Evolutionary conservation across 2,797 vertebrate genomes (phyloP).

Genomic region (Gymnopithys bicolor): DNA sequence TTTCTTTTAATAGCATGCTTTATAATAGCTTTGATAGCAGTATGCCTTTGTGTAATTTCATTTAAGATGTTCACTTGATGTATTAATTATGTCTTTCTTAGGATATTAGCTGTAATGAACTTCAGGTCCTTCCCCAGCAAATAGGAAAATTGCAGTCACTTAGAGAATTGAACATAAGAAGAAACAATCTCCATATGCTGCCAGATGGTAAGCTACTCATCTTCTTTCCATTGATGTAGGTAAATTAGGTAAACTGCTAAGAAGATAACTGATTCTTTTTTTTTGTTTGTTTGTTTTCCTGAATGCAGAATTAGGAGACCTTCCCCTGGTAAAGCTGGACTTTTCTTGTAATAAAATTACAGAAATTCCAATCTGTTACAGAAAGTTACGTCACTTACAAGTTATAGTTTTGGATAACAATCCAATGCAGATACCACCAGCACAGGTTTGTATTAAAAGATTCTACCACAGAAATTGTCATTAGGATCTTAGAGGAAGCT

Average conservation of each 20-base stretch:
- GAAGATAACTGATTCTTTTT: neutral
- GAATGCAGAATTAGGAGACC: conserved; percentile 89
- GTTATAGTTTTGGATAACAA: conserved; percentile 96
- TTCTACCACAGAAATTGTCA: neutral
- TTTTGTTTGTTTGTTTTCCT: neutral
- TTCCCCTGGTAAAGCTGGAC: conserved; percentile 94
- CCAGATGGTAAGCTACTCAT: conserved; percentile 85
- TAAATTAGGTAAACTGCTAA: conserved; percentile 24
- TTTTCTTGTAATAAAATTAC: conserved; percentile 99
- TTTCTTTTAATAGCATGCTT: neutral
- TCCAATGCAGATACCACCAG: conserved; percentile 96
- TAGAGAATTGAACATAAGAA: conserved; percentile 95
- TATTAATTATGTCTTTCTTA: conserved; percentile 71
- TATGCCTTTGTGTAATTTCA: neutral
- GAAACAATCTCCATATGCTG: conserved; percentile 93
- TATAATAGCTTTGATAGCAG: neutral
- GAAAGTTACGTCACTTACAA: conserved; percentile 93
- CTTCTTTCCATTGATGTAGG: conserved; percentile 17
- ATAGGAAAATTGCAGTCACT: conserved; percentile 93
- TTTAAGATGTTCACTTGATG: neutral
- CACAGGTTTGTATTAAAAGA: conserved; percentile 86
- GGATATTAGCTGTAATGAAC: conserved; percentile 98
- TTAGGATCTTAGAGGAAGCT: neutral
- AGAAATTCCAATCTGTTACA: conserved; percentile 92
- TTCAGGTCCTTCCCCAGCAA: conserved; percentile 94